These are phyloP conservation scores for Pheosia gnoma DNA, from an alignment of 2,888 invertebrate genomes.

Conservation along the genomic window DNA sequence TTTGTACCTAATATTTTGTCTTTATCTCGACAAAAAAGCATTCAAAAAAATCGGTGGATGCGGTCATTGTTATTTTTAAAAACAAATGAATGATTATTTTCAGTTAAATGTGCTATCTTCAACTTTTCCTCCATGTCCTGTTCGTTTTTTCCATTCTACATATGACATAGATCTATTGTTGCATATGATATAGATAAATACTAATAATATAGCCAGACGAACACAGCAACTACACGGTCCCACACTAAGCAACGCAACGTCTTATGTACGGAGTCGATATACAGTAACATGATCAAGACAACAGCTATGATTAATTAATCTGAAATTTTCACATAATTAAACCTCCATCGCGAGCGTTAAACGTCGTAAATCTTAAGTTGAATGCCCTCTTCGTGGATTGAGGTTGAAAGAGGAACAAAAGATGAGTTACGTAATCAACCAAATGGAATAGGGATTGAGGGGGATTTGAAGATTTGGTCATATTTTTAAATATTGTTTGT, in stretches of 20 bases:
- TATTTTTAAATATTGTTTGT: background rate
- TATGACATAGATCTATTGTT: too few relatives aligned
- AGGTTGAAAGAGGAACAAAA: constrained; percentile 48
- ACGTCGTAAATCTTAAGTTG: constrained; percentile 52
- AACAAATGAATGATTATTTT: too few relatives aligned
- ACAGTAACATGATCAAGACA: constrained; percentile 40
- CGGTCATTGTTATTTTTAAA: too few relatives aligned
- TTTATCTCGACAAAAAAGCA: too few relatives aligned
- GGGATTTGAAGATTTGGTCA: background rate
- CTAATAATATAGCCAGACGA: too few relatives aligned
- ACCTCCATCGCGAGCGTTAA: constrained; percentile 39
- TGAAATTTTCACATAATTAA: constrained; percentile 49
- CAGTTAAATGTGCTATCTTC: too few relatives aligned
- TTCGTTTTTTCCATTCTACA: too few relatives aligned
- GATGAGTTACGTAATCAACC: constrained; percentile 46
- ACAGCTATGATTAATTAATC: constrained; percentile 49
- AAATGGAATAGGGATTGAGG: constrained; percentile 22
- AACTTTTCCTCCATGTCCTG: too few relatives aligned
- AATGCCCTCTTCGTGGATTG: constrained; percentile 46
- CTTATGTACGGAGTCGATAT: background rate
- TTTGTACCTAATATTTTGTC: constrained; percentile 1
- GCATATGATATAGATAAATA: too few relatives aligned
- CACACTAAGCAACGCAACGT: too few relatives aligned
- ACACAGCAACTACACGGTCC: too few relatives aligned
- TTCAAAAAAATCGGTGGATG: too few relatives aligned